Base-by-base conservation (phyloP, 1,140 invertebrate species). In the Thaumatotibia leucotreta region DNA sequence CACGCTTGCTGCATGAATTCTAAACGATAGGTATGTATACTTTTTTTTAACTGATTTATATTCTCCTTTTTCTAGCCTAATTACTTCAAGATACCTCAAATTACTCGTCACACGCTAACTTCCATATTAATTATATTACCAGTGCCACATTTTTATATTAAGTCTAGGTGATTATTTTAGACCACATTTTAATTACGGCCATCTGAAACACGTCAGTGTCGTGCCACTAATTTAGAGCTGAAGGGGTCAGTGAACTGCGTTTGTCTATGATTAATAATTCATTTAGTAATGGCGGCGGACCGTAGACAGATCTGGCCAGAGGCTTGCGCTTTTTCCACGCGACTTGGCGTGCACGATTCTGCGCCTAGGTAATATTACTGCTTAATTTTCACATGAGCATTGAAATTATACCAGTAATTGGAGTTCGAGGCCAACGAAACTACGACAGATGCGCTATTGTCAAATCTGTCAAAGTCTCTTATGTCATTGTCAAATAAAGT, bases 191-290 rank as follows among this genome's bases (percentile, higher is more conserved):
- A 24, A 67, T 64, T 32, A 62, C 11, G 32, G 33, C 50, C 20
- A 11, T 17, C 52, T 61, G 4, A 61, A 58, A 27, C 14, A n/a
- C 24, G 50, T 39, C 9, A 9, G 23, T n/a, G 58, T 8, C 31
- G 24, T 63, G 14, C 52, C 52, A 58, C 52, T 29, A 45, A 58
- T 58, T 27, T 58, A 58, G 52, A 45, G 17, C 14, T 58, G 11
- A 14, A 27, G 22, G 68, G 75, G 82, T 72, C 75, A 70, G 67
- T 83, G 81, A 87, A 80, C 84, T 79, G 67, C 33, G 75, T 80
- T 82, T 77, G 75, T 81, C 73, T 83, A 82, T 77, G 79, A 82
- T 83, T 86, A 83, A 83, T 84, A 86, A 84, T 84, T 86, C 79
- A 85, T 81, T 74, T 73, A 74, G 74, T 80, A 81, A 78, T 82